phyloP scores from a whole-genome alignment of 2,797 vertebrate species.

The Lithobates sylvaticus region DNA sequence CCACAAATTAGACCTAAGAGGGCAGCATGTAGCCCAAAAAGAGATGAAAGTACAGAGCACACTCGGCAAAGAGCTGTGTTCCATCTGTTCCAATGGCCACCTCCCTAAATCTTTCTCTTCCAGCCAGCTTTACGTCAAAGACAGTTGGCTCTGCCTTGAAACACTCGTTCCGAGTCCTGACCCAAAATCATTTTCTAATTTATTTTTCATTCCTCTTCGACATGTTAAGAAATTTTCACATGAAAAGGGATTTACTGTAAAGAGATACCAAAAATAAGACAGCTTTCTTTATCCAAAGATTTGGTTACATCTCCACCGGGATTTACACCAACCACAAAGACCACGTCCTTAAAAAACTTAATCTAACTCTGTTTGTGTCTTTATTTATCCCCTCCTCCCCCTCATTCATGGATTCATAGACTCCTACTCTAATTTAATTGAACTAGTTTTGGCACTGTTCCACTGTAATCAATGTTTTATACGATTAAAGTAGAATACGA shows the following conservation, averaged over 20 bases:
- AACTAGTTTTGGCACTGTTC: constrained; percentile 20
- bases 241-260: constrained; percentile 25
- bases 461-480: constrained; percentile 50
- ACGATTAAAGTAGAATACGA: constrained; percentile 40
- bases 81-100: not conserved
- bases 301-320: not conserved
- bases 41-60: not conserved
- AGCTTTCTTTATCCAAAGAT: not conserved
- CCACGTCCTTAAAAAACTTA: constrained; percentile 33
- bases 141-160: not conserved
- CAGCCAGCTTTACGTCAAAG: not conserved
- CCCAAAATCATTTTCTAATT: constrained; percentile 9
- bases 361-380: constrained; percentile 18
- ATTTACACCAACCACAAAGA: constrained; percentile 34
- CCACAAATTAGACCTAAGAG: not conserved
- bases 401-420: constrained; percentile 16
- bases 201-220: constrained; percentile 6
- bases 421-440: constrained; percentile 31
- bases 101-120: not conserved
- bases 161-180: not conserved
- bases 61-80: not conserved
- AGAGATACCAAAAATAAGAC: constrained; percentile 4
- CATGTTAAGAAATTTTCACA: not conserved
- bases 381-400: not conserved
- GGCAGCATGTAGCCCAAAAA: not conserved